phyloP scores from a whole-genome alignment of 2,113 vertebrate genomes.

The Petrocephalus zakoni region DNA sequence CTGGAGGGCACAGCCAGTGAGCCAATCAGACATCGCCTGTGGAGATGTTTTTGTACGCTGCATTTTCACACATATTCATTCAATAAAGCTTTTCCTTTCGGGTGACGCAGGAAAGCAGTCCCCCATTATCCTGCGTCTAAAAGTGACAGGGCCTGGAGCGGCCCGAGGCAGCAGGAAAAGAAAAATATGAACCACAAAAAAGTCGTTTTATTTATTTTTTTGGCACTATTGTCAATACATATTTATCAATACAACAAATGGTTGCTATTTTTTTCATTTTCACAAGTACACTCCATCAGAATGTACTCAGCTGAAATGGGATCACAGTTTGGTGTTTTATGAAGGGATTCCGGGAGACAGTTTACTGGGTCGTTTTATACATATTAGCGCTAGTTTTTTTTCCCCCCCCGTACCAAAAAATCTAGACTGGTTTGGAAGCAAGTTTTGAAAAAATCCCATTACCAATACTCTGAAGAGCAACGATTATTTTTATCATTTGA shows the following conservation, averaged over 20 bases:
- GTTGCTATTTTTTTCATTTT: not conserved
- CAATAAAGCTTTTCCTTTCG: conserved; percentile 61
- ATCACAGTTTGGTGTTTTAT: not conserved
- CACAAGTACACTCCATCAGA: not conserved
- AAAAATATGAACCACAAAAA: conserved; percentile 43
- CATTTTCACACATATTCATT: conserved; percentile 67
- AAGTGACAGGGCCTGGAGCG: conserved; percentile 59
- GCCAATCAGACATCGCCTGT: conserved; percentile 54
- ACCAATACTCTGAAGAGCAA: not conserved
- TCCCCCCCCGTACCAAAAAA: not conserved
- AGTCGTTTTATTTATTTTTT: conserved; percentile 12
- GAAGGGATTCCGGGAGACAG: not conserved
- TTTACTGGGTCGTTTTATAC: not conserved
- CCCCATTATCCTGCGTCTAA: conserved; percentile 54
- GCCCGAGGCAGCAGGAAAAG: conserved; percentile 52
- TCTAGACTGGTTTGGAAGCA: not conserved
- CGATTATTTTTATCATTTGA: not conserved
- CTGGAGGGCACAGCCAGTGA: conserved; percentile 44
- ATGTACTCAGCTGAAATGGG: not conserved
- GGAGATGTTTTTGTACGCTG: conserved; percentile 54
- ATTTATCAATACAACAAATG: conserved; percentile 9
- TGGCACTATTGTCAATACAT: not conserved
- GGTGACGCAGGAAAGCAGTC: conserved; percentile 47
- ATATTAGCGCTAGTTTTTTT: not conserved
- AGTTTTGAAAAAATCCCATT: not conserved